Conservation (phyloP, 2,113 vertebrate species). For the Lanius ludovicianus region DNA sequence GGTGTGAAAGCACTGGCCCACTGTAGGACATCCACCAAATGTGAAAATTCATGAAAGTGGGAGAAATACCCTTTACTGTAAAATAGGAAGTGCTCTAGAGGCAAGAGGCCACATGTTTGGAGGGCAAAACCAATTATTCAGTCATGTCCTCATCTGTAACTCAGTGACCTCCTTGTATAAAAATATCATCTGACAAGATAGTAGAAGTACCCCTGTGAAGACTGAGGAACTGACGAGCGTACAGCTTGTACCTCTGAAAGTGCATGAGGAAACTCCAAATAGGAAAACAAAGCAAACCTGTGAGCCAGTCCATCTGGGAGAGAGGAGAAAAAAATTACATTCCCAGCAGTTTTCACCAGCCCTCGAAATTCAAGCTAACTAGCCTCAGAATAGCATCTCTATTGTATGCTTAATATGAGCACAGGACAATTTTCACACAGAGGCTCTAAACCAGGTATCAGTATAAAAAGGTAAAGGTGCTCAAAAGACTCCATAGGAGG, state of each 20-base stretch:
- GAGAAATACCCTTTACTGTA: not conserved
- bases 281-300: not conserved
- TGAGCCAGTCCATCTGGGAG: not conserved
- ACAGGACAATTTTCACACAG: not conserved
- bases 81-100: not conserved
- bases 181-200: not conserved
- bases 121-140: not conserved
- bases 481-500: not conserved
- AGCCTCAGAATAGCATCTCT: not conserved
- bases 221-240: not conserved
- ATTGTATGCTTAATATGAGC: not conserved
- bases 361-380: not conserved
- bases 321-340: not conserved
- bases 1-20: not conserved
- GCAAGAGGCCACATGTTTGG: not conserved
- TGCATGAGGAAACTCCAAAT: not conserved
- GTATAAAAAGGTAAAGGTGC: not conserved
- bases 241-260: not conserved
- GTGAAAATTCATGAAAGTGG: not conserved
- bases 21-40: not conserved
- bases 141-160: not conserved
- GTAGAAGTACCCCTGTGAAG: not conserved
- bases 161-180: not conserved
- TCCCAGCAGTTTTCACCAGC: not conserved
- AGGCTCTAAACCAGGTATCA: not conserved